A percentile compares a stretch with the other conserved stretches of the same genome.
phyloP scores from a whole-genome alignment of 2,113 vertebrate species.

The Percina caprodes region DNA sequence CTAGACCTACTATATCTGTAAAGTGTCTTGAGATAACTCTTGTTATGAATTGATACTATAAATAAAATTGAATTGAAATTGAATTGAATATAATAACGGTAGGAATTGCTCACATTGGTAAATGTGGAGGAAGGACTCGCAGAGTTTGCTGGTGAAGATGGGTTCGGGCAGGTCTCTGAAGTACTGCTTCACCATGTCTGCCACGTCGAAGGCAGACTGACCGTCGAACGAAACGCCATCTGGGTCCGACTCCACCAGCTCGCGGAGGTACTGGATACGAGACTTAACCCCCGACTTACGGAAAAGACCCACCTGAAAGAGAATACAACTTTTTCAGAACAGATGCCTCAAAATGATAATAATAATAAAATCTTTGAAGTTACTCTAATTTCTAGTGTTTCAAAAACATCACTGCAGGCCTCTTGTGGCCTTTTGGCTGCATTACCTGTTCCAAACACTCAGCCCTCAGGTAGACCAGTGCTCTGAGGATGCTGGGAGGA shows the following conservation, averaged over 20 bases:
- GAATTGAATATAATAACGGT: background rate
- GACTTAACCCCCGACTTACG: conserved; percentile 91
- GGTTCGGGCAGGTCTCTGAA: conserved; percentile 92
- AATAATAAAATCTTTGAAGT: too few species aligned
- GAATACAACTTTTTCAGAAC: background rate
- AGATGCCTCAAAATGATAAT: background rate
- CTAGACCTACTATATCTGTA: too few species aligned
- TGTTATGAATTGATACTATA: too few species aligned
- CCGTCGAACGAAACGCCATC: conserved; percentile 82
- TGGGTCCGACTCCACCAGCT: conserved; percentile 87
- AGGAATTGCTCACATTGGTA: conserved; percentile 87
- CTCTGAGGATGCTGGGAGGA: conserved; percentile 87
- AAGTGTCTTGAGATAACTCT: too few species aligned
- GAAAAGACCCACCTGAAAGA: conserved; percentile 89
- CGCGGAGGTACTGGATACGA: conserved; percentile 88
- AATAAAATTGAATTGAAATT: too few species aligned
- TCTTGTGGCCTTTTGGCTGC: background rate
- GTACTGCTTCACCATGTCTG: conserved; percentile 94
- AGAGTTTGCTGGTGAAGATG: conserved; percentile 88
- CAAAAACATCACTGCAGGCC: background rate
- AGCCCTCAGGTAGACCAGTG: conserved; percentile 86
- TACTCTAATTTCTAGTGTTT: background rate
- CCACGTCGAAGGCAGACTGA: conserved; percentile 91
- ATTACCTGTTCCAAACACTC: conserved; percentile 88
- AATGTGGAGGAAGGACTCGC: conserved; percentile 91